Base-by-base conservation (phyloP, 1,140 invertebrate species). In the Calliphora vicina region DNA sequence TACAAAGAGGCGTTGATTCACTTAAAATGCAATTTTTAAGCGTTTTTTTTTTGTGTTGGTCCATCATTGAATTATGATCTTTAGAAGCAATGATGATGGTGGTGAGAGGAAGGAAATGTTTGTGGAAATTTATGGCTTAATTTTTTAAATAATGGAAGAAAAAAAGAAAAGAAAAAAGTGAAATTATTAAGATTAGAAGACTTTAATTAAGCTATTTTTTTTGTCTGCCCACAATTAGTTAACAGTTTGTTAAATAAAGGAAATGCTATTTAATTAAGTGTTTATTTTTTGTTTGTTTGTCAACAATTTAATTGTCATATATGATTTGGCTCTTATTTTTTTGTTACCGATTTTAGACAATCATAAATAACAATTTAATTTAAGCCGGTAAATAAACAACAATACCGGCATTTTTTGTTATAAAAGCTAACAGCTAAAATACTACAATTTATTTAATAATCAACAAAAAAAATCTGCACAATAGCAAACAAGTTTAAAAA, bases 1-100 rank as follows among this genome's bases (percentile, higher is more conserved):
- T 67, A 67, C 20, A 43, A 35, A 45, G 74, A 78, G 74, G 74
- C 74, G 74, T 78, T 78, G 74, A 78, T 78, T 78, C 74, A 78
- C 74, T 78, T 78, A 78, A 78, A 78, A 43, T 45, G 35, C 35
- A 78, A 78, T 78, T 78, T 78, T 43, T 78, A 74, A 74, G 72
- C 6, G 6, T 45, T 20, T 43, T 67, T 23, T 67, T n/a, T 23
- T n/a, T 67, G 8, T 67, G 6, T 57, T 1, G 15, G 15, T n/a
- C n/a, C 15, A 17, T 57, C 5, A 9, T 29, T 78, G 74, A 78
- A 78, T 78, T 78, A 78, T 78, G 74, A 43, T 78, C 74, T 43
- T 25, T 23, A 45, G 74, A 43, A 43, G 17, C 20, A 67, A 9
- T 23, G 23, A 1, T 67, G 50, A 57, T 57, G 15, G 50, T n/a